Evolutionary conservation across 2,888 invertebrate genomes (phyloP).

Genomic region (Microplitis deprimator): DNA sequence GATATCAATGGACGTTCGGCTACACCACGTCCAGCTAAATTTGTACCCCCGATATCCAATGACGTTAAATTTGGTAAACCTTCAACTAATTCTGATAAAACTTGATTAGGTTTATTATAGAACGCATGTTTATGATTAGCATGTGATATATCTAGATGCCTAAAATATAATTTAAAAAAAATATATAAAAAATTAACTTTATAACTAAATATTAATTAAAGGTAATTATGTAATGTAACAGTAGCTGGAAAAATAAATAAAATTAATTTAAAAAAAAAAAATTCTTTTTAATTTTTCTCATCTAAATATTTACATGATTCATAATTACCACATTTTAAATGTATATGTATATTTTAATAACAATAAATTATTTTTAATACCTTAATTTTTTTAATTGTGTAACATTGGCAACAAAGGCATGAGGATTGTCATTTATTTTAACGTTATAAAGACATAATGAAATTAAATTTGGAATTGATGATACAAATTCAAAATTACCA

Average conservation of each 20-base stretch:
- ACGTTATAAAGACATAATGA: conserved; percentile 89
- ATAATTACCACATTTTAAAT: conserved; percentile 58
- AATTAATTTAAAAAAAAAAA: neutral
- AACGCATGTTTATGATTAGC: conserved; percentile 80
- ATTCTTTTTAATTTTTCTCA: no score
- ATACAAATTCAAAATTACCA: conserved; percentile 79
- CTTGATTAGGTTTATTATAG: conserved; percentile 82
- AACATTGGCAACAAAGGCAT: conserved; percentile 63
- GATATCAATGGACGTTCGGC: conserved; percentile 72
- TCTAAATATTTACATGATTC: conserved; percentile 66
- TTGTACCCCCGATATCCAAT: conserved; percentile 96
- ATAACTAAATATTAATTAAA: conserved; percentile 74
- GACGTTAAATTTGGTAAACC: conserved; percentile 83
- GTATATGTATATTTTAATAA: conserved; percentile 68
- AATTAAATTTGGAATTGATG: conserved; percentile 78
- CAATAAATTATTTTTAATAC: conserved; percentile 70
- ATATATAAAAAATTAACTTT: conserved; percentile 57
- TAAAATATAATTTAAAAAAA: conserved; percentile 67
- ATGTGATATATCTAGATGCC: conserved; percentile 89
- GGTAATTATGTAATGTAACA: conserved; percentile 62
- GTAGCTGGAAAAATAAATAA: neutral
- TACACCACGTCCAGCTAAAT: conserved; percentile 90
- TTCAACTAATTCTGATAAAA: conserved; percentile 81
- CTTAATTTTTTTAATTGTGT: conserved; percentile 72
- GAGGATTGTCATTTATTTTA: conserved; percentile 62